Base-by-base conservation (phyloP, 2,113 vertebrate species). In the Himantopus leucocephalus region DNA sequence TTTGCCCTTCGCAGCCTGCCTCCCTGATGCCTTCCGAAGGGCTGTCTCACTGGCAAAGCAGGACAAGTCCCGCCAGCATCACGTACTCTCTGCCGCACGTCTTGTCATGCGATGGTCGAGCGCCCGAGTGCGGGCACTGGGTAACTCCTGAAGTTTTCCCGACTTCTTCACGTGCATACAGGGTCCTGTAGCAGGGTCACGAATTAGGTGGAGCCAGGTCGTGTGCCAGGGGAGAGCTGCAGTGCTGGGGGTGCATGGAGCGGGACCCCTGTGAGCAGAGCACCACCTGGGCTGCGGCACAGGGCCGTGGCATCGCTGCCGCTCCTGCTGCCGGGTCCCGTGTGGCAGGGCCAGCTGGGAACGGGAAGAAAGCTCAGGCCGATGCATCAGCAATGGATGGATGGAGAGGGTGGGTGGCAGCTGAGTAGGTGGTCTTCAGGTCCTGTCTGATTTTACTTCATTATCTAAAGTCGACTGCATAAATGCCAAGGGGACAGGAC, bases 81-180 rank as follows among this genome's bases (percentile, higher is more conserved):
- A 0, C 0, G 1, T 0, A 3, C n/a, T 53, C 34, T 8, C 6
- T 13, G 27, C 68, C 3, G 14, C 60, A 34, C 48, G 27, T 23
- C 26, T 16, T 2, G 30, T 0, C 3, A 34, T 3, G 4, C 1
- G 0, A 3, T 3, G 60, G 30, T 3, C 1, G 1, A 45, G 15
- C 7, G 0, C 23, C 21, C 4, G 4, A 45, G 64, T 11, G 8
- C 0, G 27, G 48, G 24, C 53, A 13, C 10, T 0, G 56, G 14
- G 18, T 8, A n/a, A 58, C 72, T 74, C 9, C 19, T 5, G 59
- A 52, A 80, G 60, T 80, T 80, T 48, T 84, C 56, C 14, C 12
- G 29, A 37, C 76, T 89, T 47, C 73, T 64, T 37, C 59, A 47
- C 41, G 85, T 10, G 32, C 2, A 3, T 32, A 1, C 1, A 2